Evolutionary conservation across 2,113 vertebrate species (phyloP), one percentile per base, ranked within the genome.

Genomic region (Antechinus stuartii): DNA sequence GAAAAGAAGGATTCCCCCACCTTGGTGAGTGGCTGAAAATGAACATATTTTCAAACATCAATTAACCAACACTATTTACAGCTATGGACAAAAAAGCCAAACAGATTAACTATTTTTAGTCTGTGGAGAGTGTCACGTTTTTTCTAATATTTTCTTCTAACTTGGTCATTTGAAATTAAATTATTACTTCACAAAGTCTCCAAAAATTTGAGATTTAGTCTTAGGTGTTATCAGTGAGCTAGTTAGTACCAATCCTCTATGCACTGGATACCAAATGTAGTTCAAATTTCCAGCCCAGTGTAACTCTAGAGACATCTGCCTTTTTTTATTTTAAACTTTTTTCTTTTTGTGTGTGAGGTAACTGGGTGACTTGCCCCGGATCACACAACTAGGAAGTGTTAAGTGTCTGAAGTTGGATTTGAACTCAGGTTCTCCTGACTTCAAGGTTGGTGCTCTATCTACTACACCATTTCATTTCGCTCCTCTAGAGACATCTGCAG

Each of bases 121-220:
- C 30, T 57, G 2, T 26, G 52, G 54, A 91, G 92, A 25, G 2
- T 68, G 49, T 52, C 46, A 2, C 52, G 46, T 96, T 91, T 47
- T 49, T 11, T 4, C 54, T 53, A 95, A 90, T 53, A 57, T 25
- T 89, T 25, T 1, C 52, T 92, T 94, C 90, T 49, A 2, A 47
- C 9, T 55, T 89, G 4, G 89, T 42, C 2, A 16, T 94, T 97
- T 96, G 49, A 91, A 55, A 61, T 68, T 52, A 57, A 26, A 91
- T 95, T 47, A 35, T 52, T 92, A 93, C 91, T 49, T 95, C 14
- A 46, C 84, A 10, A 94, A 95, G 94, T 90, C 92, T 76, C 5
- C 54, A 90, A 95, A 76, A 90, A 49, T 56, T 89, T 52, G 46
- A 92, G 16, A 25, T 84, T 92, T 92, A 30, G 56, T 91, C 92